Conservation (phyloP, 2,888 invertebrate genomes). For the Barypeithes pellucidus region DNA sequence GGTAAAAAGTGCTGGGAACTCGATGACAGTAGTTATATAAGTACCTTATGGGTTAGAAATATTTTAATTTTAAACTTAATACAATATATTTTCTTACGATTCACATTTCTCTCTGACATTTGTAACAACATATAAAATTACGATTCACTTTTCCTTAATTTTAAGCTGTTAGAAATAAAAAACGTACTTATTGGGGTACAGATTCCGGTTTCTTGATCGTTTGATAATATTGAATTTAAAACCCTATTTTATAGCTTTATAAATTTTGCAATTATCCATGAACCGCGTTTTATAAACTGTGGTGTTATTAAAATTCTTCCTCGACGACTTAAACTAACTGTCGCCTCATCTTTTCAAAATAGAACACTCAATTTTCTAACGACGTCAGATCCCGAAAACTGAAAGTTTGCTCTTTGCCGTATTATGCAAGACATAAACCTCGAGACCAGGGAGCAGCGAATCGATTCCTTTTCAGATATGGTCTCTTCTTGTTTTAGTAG, state of each 20-base stretch:
- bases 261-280: not conserved
- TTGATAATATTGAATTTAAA: too few relatives aligned
- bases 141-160: too few relatives aligned
- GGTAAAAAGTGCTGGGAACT: too few relatives aligned
- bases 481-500: not conserved
- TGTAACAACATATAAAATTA: too few relatives aligned
- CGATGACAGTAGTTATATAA: too few relatives aligned
- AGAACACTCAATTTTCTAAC: conserved; percentile 25
- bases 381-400: conserved; percentile 12
- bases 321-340: conserved; percentile 29
- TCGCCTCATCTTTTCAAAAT: conserved; percentile 26
- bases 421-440: conserved; percentile 52
- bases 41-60: too few relatives aligned
- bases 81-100: too few relatives aligned
- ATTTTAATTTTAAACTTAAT: too few relatives aligned
- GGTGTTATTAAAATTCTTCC: conserved; percentile 36
- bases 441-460: conserved; percentile 11
- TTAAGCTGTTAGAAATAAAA: too few relatives aligned
- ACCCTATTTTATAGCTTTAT: not conserved
- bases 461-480: conserved; percentile 14
- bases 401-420: conserved; percentile 49
- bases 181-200: too few relatives aligned
- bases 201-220: too few relatives aligned
- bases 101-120: too few relatives aligned
- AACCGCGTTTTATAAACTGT: not conserved